Percentiles rank a stretch among this genome's conserved stretches.
These are phyloP conservation scores for Synanthedon andrenaeformis DNA, from an alignment of 2,888 invertebrate species.

Conservation along the genomic window DNA sequence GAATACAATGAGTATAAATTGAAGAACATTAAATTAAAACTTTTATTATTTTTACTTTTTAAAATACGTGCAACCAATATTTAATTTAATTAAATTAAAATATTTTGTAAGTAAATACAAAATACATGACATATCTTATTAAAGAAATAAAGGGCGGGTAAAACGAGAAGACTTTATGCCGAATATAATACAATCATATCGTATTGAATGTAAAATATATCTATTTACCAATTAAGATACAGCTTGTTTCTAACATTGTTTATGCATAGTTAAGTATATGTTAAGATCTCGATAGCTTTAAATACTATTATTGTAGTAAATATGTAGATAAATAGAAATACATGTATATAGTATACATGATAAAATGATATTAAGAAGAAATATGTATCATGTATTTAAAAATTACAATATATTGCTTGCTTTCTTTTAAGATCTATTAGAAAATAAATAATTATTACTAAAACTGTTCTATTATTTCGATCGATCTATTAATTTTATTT, in stretches of 20 bases:
- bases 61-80: no score
- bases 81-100: no score
- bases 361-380: not conserved
- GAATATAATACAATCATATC: not conserved
- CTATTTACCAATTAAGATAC: no score
- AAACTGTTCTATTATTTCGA: no score
- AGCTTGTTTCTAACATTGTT: no score
- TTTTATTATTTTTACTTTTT: no score
- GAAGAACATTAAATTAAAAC: no score
- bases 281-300: not conserved
- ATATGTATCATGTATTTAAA: not conserved
- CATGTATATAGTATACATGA: not conserved
- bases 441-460: conserved; percentile 28
- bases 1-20: no score
- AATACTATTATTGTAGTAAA: not conserved
- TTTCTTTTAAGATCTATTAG: conserved; percentile 41
- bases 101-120: no score
- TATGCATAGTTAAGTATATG: not conserved
- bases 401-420: conserved; percentile 7
- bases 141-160: no score
- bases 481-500: not conserved
- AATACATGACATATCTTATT: no score
- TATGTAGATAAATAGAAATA: not conserved
- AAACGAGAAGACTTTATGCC: no score
- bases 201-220: not conserved